A percentile compares a stretch with the other conserved stretches of the same genome.
Conservation (phyloP, 2,113 vertebrate species). For the Etia nguti region DNA sequence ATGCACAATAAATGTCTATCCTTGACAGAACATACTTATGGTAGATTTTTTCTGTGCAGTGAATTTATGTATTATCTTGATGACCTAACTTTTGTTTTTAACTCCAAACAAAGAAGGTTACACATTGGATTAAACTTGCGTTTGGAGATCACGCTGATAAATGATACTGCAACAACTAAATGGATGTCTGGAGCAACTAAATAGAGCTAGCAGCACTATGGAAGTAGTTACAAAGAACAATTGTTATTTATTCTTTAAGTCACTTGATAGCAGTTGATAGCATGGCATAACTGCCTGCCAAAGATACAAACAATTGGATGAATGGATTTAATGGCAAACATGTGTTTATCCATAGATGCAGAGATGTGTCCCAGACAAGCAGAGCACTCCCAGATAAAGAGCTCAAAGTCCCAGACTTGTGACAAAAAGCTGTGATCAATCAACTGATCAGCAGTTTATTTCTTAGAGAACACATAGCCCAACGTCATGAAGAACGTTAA, state of each 20-base stretch:
- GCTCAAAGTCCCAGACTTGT: neutral
- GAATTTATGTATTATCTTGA: neutral
- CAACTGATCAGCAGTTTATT: constrained; percentile 30
- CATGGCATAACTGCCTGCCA: neutral
- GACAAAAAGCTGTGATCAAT: neutral
- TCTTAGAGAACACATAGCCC: constrained; percentile 24
- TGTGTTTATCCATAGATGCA: neutral
- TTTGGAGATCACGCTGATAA: neutral
- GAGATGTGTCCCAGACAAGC: neutral
- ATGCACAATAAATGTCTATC: neutral
- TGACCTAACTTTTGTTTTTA: neutral
- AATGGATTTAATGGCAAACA: neutral
- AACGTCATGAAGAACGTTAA: constrained; percentile 23
- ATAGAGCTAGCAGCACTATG: neutral
- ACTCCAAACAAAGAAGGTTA: neutral
- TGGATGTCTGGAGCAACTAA: neutral
- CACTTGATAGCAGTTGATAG: neutral
- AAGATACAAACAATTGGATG: neutral
- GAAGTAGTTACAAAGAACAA: neutral
- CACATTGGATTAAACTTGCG: neutral
- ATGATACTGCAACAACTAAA: neutral
- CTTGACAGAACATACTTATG: neutral
- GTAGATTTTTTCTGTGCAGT: neutral
- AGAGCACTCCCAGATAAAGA: neutral
- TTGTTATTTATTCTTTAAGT: neutral